phyloP scores from a whole-genome alignment of 2,888 invertebrate species.

The Eumerus sabulonum region DNA sequence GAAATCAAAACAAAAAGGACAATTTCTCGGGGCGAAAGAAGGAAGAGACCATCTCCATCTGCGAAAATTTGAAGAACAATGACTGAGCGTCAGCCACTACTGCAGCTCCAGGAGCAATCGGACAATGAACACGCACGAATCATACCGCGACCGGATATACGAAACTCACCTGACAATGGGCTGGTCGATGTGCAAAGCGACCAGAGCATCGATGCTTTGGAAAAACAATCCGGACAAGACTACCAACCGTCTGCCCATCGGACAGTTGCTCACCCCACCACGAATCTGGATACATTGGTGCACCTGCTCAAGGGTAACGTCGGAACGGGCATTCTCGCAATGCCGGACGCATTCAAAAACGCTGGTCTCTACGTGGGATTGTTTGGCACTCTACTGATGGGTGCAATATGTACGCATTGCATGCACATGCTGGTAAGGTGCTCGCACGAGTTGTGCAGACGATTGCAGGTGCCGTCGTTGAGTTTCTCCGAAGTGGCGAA shows the following conservation, averaged over 20 bases:
- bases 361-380: conserved; percentile 92
- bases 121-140: conserved; percentile 72
- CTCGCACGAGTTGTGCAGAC: conserved; percentile 86
- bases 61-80: conserved; percentile 78
- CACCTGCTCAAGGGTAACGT: conserved; percentile 87
- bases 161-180: conserved; percentile 79
- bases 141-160: conserved; percentile 75
- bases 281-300: conserved; percentile 88
- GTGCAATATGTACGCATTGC: conserved; percentile 94
- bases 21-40: too few species aligned
- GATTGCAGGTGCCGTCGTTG: conserved; percentile 84
- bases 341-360: conserved; percentile 96
- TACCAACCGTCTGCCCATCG: conserved; percentile 85
- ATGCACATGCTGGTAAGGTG: conserved; percentile 91
- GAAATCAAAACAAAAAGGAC: conserved; percentile 13
- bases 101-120: conserved; percentile 73
- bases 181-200: conserved; percentile 78
- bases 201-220: conserved; percentile 73
- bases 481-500: conserved; percentile 90
- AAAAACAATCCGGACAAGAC: conserved; percentile 71
- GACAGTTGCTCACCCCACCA: conserved; percentile 87
- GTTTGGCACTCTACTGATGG: conserved; percentile 89
- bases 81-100: conserved; percentile 86
- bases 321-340: conserved; percentile 97
- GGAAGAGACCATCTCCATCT: conserved; percentile 25